Conservation (phyloP, 1,140 invertebrate species). For the Drosophila sucinea region DNA sequence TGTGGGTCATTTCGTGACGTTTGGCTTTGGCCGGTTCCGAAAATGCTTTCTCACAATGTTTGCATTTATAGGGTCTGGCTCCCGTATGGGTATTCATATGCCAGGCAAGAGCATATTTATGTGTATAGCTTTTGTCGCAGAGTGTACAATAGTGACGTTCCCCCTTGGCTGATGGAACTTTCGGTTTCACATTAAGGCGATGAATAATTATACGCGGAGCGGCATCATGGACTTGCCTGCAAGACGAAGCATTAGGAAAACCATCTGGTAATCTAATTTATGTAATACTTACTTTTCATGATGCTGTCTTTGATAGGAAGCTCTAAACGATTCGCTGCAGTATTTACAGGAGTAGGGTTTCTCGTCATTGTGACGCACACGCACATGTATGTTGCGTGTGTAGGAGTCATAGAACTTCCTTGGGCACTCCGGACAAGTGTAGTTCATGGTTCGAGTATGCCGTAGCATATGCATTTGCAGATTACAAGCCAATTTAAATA, state of each 20-base stretch:
- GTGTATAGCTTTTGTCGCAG: conserved; percentile 57
- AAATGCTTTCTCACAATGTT: conserved; percentile 54
- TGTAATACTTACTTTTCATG: conserved; percentile 49
- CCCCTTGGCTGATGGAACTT: conserved; percentile 11
- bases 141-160: conserved; percentile 44
- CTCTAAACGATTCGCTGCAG: conserved; percentile 48
- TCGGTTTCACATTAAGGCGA: conserved; percentile 47
- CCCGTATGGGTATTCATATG: conserved; percentile 54
- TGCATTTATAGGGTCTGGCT: conserved; percentile 45
- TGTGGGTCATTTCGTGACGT: conserved; percentile 55
- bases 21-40: conserved; percentile 49
- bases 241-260: not conserved
- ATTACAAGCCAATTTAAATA: conserved; percentile 58
- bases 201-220: conserved; percentile 41
- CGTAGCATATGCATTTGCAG: conserved; percentile 63
- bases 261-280: too few relatives aligned
- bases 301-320: conserved; percentile 51
- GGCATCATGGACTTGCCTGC: conserved; percentile 57
- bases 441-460: conserved; percentile 61
- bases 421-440: conserved; percentile 50
- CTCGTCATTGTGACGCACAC: conserved; percentile 59
- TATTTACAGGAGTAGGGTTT: conserved; percentile 49
- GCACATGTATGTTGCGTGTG: conserved; percentile 65
- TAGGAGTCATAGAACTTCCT: conserved; percentile 65
- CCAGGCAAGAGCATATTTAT: conserved; percentile 54